Conservation (phyloP, 2,888 invertebrate genomes). For the Spialia ferax region DNA sequence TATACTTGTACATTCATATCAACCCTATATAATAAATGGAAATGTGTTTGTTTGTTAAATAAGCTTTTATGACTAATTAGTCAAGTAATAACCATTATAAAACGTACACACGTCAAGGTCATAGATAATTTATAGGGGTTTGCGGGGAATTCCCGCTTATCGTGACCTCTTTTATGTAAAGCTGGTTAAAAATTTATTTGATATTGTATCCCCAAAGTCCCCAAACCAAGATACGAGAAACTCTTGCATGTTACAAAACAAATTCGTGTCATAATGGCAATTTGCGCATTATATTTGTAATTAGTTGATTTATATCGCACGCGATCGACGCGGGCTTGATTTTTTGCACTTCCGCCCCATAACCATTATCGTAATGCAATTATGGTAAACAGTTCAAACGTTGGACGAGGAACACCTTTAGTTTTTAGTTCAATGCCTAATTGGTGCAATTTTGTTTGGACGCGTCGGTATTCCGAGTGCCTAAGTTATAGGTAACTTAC, state of each 20-base stretch:
- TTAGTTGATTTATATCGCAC: conserved; percentile 57
- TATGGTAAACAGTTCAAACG: conserved; percentile 33
- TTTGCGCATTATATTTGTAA: conserved; percentile 54
- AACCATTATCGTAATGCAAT: conserved; percentile 38
- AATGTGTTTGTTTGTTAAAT: background rate
- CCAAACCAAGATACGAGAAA: conserved; percentile 1
- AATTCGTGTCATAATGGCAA: conserved; percentile 45
- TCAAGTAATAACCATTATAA: no score
- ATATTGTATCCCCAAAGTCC: no score
- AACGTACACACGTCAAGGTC: no score
- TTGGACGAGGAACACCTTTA: conserved; percentile 31
- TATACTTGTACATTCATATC: no score
- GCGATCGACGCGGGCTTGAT: conserved; percentile 49
- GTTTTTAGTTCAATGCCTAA: conserved; percentile 25
- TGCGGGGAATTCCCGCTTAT: no score
- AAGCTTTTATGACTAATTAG: no score
- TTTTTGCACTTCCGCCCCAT: conserved; percentile 39
- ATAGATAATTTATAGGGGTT: no score
- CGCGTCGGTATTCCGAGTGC: conserved; percentile 8
- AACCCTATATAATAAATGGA: no score
- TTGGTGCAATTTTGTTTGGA: conserved; percentile 20
- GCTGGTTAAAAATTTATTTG: no score
- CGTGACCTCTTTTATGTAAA: no score
- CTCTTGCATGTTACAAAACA: conserved; percentile 24
- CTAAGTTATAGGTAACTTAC: no score